Evolutionary conservation across 2,113 vertebrate genomes (phyloP).

Genomic region (Festucalex cinctus): DNA sequence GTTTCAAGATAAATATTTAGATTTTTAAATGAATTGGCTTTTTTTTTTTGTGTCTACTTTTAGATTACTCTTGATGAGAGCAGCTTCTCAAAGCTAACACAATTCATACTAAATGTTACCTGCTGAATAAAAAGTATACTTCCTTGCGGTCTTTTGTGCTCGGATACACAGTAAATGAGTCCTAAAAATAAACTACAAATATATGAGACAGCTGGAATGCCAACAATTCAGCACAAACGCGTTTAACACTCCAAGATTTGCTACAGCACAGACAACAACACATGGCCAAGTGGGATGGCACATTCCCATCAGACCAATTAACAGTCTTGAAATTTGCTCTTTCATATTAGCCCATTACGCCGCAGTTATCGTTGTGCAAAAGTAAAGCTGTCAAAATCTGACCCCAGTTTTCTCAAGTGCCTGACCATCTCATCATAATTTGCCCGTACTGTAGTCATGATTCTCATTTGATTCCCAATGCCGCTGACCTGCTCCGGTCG

Average conservation of each 20-base stretch:
- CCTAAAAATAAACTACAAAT: background rate
- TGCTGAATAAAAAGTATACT: background rate
- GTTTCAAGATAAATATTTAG: background rate
- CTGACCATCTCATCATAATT: background rate
- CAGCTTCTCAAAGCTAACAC: background rate
- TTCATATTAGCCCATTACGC: background rate
- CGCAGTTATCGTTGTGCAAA: background rate
- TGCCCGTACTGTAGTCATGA: background rate
- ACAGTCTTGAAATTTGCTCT: background rate
- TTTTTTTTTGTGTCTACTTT: background rate
- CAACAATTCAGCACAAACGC: background rate
- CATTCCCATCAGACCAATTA: conserved; percentile 2
- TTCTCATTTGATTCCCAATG: background rate
- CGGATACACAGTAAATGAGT: background rate
- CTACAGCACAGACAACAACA: background rate
- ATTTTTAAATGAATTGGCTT: background rate
- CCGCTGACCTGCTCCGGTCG: background rate
- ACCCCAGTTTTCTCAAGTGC: background rate
- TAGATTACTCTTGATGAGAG: background rate
- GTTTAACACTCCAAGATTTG: background rate
- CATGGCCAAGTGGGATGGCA: background rate
- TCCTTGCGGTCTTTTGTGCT: background rate
- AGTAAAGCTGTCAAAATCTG: background rate
- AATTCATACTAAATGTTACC: background rate
- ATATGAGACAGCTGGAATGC: background rate